These are phyloP conservation scores for Passer domesticus DNA, from an alignment of 2,113 vertebrate genomes.

Conservation along the genomic window DNA sequence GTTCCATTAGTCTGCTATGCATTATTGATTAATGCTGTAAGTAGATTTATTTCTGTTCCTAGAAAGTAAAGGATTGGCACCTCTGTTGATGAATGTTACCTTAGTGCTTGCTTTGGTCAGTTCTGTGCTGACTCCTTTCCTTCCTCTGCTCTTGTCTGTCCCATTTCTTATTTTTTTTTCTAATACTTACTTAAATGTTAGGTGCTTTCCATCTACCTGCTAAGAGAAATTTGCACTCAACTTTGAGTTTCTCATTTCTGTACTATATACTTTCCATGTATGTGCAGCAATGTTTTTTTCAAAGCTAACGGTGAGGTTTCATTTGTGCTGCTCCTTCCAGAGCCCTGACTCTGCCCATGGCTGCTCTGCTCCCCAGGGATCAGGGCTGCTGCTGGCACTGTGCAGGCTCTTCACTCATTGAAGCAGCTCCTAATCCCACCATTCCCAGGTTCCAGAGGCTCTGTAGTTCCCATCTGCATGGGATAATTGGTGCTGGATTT, in stretches of 20 bases:
- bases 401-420: neutral
- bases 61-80: neutral
- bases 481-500: neutral
- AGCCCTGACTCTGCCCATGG: neutral
- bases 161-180: neutral
- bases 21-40: neutral
- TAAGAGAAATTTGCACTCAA: neutral
- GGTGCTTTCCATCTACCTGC: neutral
- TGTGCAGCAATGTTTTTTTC: neutral
- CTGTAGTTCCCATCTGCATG: too few relatives aligned
- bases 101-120: neutral
- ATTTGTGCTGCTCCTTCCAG: neutral
- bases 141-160: neutral
- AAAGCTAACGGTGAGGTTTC: neutral
- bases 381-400: neutral
- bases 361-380: neutral
- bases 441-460: neutral
- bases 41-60: slow-evolving; percentile 16
- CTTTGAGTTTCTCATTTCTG: too few relatives aligned
- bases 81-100: neutral
- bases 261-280: too few relatives aligned
- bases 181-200: neutral
- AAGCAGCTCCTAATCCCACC: neutral
- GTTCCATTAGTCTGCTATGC: slow-evolving; percentile 24
- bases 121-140: neutral